These are phyloP conservation scores for Orthochromis indermauri DNA, from an alignment of 2,113 vertebrate genomes.

Conservation along the genomic window DNA sequence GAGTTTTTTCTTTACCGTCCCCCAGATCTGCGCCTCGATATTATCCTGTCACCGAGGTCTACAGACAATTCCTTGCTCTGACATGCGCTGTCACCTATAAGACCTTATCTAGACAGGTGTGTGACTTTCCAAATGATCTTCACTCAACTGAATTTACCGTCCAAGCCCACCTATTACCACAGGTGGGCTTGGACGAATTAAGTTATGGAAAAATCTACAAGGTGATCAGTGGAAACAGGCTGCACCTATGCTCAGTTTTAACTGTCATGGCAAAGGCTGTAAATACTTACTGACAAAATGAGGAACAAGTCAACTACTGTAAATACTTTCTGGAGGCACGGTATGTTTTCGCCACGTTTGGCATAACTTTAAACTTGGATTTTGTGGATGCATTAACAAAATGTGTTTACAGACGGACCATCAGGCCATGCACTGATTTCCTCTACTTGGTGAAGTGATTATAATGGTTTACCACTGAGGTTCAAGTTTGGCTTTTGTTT, in stretches of 20 bases:
- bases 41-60: neutral
- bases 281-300: neutral
- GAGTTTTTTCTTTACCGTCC: neutral
- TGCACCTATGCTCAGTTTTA: neutral
- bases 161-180: neutral
- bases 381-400: neutral
- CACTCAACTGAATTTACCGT: neutral
- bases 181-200: neutral
- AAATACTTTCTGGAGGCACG: neutral
- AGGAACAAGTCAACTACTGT: neutral
- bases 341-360: neutral
- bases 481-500: neutral
- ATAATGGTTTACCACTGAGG: neutral
- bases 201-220: neutral
- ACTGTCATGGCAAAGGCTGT: neutral
- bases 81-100: neutral
- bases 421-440: neutral
- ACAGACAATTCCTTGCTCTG: neutral
- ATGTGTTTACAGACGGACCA: accelerated
- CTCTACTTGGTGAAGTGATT: neutral
- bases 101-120: accelerated
- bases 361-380: neutral
- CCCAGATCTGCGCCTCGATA: accelerated
- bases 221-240: neutral
- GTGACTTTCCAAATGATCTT: neutral